phyloP scores from a whole-genome alignment of 2,888 invertebrate genomes.

The Drosophila flavopinicola region DNA sequence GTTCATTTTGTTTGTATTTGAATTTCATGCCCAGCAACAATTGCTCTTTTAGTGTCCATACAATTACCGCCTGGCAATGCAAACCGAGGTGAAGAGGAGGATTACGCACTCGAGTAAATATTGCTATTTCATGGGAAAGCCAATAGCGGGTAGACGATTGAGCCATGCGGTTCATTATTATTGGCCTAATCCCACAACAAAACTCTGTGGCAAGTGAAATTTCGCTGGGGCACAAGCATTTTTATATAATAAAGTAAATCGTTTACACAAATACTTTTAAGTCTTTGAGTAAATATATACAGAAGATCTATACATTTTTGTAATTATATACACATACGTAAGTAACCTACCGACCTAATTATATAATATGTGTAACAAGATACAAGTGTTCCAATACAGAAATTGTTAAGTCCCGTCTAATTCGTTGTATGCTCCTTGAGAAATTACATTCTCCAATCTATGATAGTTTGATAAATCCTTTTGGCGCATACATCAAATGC shows the following conservation, averaged over 20 bases:
- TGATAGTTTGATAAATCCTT: too few relatives aligned
- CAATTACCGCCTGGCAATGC: constrained; percentile 35
- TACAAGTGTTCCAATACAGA: background rate
- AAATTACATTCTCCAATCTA: background rate
- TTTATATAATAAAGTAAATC: constrained; percentile 17
- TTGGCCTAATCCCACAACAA: constrained; percentile 63
- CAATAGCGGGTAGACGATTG: constrained; percentile 49
- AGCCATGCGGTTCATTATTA: constrained; percentile 68
- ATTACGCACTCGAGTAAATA: constrained; percentile 73
- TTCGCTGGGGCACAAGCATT: constrained; percentile 13
- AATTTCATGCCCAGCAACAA: constrained; percentile 64
- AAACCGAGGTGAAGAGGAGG: constrained; percentile 27
- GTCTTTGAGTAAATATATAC: background rate
- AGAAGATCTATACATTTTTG: background rate
- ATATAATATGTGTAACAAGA: background rate
- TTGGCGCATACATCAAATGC: too few relatives aligned
- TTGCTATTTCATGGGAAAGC: constrained; percentile 72
- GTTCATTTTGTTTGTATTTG: constrained; percentile 72
- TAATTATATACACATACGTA: background rate
- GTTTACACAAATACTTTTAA: constrained; percentile 8
- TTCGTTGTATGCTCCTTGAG: background rate
- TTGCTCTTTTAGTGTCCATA: constrained; percentile 71
- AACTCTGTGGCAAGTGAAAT: constrained; percentile 55
- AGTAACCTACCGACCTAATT: background rate
- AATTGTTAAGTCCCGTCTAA: background rate